phyloP scores from a whole-genome alignment of 2,113 vertebrate genomes.

The Silurus meridionalis region DNA sequence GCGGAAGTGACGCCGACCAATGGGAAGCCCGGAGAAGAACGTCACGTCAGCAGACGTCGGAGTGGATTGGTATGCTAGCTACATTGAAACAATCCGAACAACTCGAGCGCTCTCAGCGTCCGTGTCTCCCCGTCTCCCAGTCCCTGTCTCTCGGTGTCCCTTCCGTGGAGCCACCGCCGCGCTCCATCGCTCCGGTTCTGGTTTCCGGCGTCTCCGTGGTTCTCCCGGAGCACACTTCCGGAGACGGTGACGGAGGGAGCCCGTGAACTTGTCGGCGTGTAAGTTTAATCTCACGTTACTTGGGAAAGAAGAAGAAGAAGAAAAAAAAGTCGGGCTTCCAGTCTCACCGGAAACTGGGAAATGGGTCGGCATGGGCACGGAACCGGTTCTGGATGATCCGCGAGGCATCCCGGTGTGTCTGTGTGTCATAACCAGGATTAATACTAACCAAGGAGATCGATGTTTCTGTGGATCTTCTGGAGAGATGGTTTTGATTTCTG shows the following conservation, averaged over 20 bases:
- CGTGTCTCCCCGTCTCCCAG: neutral
- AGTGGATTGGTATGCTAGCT: constrained; percentile 76
- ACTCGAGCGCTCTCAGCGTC: constrained; percentile 54
- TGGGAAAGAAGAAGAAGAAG: neutral
- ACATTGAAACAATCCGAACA: constrained; percentile 73
- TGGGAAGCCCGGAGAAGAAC: constrained; percentile 70
- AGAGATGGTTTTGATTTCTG: neutral
- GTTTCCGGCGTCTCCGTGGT: neutral
- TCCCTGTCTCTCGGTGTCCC: neutral
- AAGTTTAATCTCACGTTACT: constrained; percentile 16
- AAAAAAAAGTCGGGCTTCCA: neutral
- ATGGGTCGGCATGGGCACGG: constrained; percentile 68
- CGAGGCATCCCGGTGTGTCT: neutral
- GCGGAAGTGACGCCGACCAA: constrained; percentile 78
- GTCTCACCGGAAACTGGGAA: constrained; percentile 17
- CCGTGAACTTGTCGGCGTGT: constrained; percentile 12
- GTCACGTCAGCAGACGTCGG: constrained; percentile 79
- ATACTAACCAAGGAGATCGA: neutral
- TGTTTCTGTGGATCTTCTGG: neutral
- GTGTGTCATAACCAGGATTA: neutral
- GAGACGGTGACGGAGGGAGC: neutral
- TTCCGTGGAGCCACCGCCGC: neutral
- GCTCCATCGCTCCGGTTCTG: neutral
- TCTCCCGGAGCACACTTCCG: neutral
- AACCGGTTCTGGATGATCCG: constrained; percentile 71